Evolutionary conservation across 2,888 invertebrate species (phyloP), one percentile per base, ranked within the genome.

Genomic region (Synergus laeviventris): DNA sequence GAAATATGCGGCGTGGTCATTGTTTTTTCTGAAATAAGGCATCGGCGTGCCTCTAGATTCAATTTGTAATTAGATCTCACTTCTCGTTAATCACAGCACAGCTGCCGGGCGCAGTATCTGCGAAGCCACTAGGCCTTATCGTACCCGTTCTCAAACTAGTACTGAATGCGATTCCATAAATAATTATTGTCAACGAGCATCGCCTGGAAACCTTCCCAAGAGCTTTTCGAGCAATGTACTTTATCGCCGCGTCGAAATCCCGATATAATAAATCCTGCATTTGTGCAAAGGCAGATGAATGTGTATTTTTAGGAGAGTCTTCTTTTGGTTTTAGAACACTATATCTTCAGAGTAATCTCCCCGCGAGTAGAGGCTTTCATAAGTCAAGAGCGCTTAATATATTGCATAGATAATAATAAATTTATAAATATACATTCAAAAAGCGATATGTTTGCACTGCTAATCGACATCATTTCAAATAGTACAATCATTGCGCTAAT

Each of bases 261-360:
- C 70, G 70, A 70, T 70, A 70, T 70, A 70, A 70, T 70, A 70
- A 70, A 54, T 70, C 70, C 70, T 70, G 45, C 70, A 70, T 70
- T 70, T 70, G 70, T 70, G 49, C 45, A 49, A 70, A 70, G 70
- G 70, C 49, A 70, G 70, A 70, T 70, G 70, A 70, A 70, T 70
- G 70, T 70, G 70, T 49, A 70, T 70, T 70, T 70, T 70, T 54
- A 49, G 21, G n/a, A 38, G 49, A n/a, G 2, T 16, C 11, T 49
- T 36, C 49, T 70, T 49, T 70, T 49, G 49, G 70, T 70, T 70
- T 70, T 70, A 70, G 49, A 45, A 12, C 36, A 70, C 18, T 49
- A 31, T 66, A 66, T 70, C 70, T 70, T 70, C 8, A 31, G 49
- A 49, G 70, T 70, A 70, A 70, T 70, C 70, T 45, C n/a, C 36